phyloP scores from a whole-genome alignment of 1,140 invertebrate species.

The Adoxophyes honmai region DNA sequence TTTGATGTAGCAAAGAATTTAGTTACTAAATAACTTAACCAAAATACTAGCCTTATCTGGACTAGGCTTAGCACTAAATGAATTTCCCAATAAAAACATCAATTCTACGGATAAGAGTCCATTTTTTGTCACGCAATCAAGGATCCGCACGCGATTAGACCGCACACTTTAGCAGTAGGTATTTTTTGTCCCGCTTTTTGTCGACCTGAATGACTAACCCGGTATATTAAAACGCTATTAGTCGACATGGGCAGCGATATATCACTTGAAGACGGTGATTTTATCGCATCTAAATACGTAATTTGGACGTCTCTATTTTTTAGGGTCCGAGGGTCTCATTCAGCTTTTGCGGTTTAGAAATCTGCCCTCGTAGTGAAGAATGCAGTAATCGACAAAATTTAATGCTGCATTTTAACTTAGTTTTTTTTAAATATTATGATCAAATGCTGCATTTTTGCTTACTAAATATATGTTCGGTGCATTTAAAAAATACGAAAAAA shows the following conservation, averaged over 20 bases:
- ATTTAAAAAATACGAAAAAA: no score
- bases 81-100: not conserved
- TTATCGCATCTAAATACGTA: slow-evolving; percentile 67
- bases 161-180: not conserved
- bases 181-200: slow-evolving; percentile 33
- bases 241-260: slow-evolving; percentile 60
- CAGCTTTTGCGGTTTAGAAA: not conserved
- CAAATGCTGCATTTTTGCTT: no score
- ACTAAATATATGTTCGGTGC: no score
- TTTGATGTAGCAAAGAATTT: no score
- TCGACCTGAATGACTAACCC: slow-evolving; percentile 52
- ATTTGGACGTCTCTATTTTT: slow-evolving; percentile 65
- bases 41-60: no score
- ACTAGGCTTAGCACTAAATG: no score
- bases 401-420: no score
- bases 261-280: slow-evolving; percentile 67
- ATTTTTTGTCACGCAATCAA: slow-evolving; percentile 4
- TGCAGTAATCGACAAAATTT: no score
- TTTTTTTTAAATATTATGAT: no score
- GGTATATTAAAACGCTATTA: slow-evolving; percentile 74
- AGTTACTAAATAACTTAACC: no score
- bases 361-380: no score
- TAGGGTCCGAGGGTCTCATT: slow-evolving; percentile 1
- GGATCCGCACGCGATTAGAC: slow-evolving; percentile 11
- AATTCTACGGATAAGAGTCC: not conserved